phyloP scores from a whole-genome alignment of 2,113 vertebrate species.

The Strix aluco region DNA sequence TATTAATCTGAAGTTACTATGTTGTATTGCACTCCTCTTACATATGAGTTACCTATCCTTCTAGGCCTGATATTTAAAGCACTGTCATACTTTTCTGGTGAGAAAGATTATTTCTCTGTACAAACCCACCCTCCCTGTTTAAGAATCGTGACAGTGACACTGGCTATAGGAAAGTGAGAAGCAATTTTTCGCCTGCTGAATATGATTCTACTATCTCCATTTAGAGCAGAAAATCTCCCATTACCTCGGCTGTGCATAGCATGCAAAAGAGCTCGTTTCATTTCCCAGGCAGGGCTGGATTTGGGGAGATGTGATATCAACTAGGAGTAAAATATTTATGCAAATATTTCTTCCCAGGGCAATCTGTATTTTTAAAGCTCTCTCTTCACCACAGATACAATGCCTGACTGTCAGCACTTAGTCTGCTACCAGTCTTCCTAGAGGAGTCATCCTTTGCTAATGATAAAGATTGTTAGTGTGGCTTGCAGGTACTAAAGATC shows the following conservation, averaged over 20 bases:
- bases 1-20: not conserved
- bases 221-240: not conserved
- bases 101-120: not conserved
- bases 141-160: not conserved
- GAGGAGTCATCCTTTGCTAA: not conserved
- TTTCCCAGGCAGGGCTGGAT: not conserved
- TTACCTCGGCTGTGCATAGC: not conserved
- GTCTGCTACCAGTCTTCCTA: not conserved
- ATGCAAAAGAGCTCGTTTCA: not conserved
- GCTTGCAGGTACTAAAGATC: not conserved
- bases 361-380: not conserved
- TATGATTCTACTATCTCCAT: not conserved
- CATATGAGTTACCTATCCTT: not conserved
- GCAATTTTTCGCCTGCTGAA: not conserved
- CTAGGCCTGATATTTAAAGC: not conserved
- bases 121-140: not conserved
- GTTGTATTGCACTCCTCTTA: not conserved
- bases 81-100: not conserved
- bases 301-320: not conserved
- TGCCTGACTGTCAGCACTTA: not conserved
- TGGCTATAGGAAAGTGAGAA: not conserved
- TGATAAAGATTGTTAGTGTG: not conserved
- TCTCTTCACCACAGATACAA: not conserved
- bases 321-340: slow-evolving; percentile 33
- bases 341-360: slow-evolving; percentile 21